These are phyloP conservation scores for Heliconius melpomene DNA, from an alignment of 1,140 invertebrate genomes.

Conservation along the genomic window DNA sequence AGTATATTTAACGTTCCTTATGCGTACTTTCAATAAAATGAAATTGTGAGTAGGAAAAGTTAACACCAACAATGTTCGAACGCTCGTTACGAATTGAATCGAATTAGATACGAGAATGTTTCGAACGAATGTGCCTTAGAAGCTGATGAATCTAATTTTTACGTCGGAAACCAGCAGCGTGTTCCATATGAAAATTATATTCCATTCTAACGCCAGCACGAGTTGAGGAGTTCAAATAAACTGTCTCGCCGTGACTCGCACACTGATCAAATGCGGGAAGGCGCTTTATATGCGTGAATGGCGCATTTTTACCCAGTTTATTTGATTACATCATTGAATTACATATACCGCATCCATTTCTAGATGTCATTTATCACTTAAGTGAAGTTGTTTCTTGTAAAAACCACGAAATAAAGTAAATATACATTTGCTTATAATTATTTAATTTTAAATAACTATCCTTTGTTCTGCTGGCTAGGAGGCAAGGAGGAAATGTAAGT, in stretches of 20 bases:
- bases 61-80: slow-evolving; percentile 59
- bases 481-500: no score
- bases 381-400: background rate
- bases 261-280: slow-evolving; percentile 45
- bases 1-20: slow-evolving; percentile 14
- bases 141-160: slow-evolving; percentile 78
- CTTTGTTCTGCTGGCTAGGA: no score
- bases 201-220: slow-evolving; percentile 63
- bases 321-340: slow-evolving; percentile 25
- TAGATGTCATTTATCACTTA: background rate
- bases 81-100: slow-evolving; percentile 65
- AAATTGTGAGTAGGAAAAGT: slow-evolving; percentile 61
- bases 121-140: slow-evolving; percentile 58
- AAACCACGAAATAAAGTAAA: background rate
- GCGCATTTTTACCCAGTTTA: slow-evolving; percentile 25
- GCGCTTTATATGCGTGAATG: slow-evolving; percentile 38
- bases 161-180: slow-evolving; percentile 54
- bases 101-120: slow-evolving; percentile 62
- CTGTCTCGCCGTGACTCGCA: slow-evolving; percentile 72
- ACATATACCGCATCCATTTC: background rate
- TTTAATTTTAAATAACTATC: no score
- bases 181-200: slow-evolving; percentile 77
- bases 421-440: no score
- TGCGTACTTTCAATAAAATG: slow-evolving; percentile 45
- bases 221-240: slow-evolving; percentile 77